A percentile compares a stretch with the other conserved stretches of the same genome.
These are phyloP conservation scores for Leucozona laternaria DNA, from an alignment of 2,888 invertebrate genomes.

Conservation along the genomic window DNA sequence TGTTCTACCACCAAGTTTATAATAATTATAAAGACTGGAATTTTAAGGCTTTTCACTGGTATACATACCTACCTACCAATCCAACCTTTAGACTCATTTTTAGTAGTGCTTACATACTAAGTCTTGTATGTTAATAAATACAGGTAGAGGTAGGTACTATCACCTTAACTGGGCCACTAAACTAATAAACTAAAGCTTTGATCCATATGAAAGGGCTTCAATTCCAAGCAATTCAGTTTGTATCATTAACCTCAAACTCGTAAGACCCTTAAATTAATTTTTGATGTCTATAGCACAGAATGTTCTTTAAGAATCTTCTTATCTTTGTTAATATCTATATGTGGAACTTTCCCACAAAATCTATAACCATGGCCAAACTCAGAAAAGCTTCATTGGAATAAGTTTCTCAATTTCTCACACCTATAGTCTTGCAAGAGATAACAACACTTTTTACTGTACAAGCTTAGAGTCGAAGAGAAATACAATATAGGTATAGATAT, in stretches of 20 bases:
- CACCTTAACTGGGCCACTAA: no score
- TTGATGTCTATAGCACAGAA: neutral
- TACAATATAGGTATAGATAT: neutral
- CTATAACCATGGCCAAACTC: neutral
- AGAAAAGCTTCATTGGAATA: slow-evolving; percentile 3
- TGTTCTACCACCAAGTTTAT: no score
- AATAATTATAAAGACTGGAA: no score
- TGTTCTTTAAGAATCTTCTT: neutral
- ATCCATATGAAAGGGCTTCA: no score
- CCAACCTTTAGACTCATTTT: no score
- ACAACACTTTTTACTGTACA: slow-evolving; percentile 39
- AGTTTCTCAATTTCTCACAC: slow-evolving; percentile 33
- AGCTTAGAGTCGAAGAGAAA: slow-evolving; percentile 21
- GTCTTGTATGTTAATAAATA: no score
- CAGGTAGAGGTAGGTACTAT: no score
- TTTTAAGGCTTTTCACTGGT: no score
- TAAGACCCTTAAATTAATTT: neutral
- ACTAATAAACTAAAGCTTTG: no score
- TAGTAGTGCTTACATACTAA: no score
- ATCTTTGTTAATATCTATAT: neutral
- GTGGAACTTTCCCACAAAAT: slow-evolving; percentile 20
- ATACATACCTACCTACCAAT: no score
- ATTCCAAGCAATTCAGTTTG: no score
- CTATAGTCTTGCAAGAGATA: slow-evolving; percentile 24
- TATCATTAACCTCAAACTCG: neutral